A percentile compares a stretch with the other conserved stretches of the same genome.
These are phyloP conservation scores for Equus przewalskii DNA, from an alignment of 2,113 vertebrate genomes.

Conservation along the genomic window DNA sequence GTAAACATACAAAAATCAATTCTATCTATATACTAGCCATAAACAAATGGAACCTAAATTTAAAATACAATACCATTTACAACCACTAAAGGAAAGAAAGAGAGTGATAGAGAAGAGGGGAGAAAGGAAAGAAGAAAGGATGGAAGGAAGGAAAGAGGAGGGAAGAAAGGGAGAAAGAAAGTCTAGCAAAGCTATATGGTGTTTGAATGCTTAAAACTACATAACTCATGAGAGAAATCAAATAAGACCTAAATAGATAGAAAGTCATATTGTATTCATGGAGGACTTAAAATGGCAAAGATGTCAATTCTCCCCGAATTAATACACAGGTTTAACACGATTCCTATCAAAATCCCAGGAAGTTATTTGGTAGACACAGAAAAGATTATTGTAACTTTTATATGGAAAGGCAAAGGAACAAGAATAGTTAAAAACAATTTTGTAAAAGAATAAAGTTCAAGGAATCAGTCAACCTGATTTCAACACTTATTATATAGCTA, in stretches of 20 bases:
- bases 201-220: not conserved
- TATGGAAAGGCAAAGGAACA: not conserved
- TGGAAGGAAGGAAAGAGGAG: not conserved
- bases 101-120: not conserved
- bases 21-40: not conserved
- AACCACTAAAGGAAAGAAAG: not conserved
- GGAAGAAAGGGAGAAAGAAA: not conserved
- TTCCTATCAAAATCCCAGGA: not conserved
- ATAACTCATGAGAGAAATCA: not conserved
- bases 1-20: not conserved
- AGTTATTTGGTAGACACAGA: not conserved
- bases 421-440: not conserved
- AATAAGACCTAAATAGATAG: not conserved
- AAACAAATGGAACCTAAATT: not conserved
- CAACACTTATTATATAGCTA: not conserved
- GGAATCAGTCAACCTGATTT: not conserved
- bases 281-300: not conserved
- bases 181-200: not conserved
- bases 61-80: not conserved
- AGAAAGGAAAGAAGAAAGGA: no score
- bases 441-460: not conserved
- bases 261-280: not conserved
- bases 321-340: not conserved
- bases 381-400: not conserved
- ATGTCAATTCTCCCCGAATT: not conserved